These are phyloP conservation scores for Pterois miles DNA, from an alignment of 2,797 vertebrate species.

Conservation along the genomic window DNA sequence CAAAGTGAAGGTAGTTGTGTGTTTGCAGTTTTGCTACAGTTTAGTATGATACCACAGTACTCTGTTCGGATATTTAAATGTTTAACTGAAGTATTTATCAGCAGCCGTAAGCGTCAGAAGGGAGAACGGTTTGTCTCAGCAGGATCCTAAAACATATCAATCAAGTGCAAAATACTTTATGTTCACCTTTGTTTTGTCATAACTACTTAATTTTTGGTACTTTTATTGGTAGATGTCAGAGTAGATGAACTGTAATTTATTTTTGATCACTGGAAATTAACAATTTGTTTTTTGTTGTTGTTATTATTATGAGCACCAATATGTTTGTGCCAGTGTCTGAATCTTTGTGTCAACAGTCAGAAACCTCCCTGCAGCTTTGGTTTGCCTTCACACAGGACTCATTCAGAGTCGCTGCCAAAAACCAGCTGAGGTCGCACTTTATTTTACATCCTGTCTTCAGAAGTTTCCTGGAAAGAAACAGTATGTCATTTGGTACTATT, in stretches of 20 bases:
- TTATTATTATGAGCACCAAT: neutral
- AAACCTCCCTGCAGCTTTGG: neutral
- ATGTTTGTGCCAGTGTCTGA: neutral
- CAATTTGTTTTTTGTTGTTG: conserved; percentile 17
- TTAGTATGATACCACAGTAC: neutral
- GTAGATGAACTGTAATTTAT: conserved; percentile 68
- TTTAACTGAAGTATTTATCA: neutral
- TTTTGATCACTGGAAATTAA: conserved; percentile 47
- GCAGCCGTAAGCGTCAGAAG: neutral
- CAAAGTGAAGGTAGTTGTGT: neutral
- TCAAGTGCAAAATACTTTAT: conserved; percentile 32
- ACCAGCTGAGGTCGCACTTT: conserved; percentile 19
- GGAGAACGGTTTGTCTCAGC: neutral
- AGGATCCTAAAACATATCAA: conserved; percentile 36
- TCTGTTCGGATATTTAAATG: neutral
- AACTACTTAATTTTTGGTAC: conserved; percentile 37
- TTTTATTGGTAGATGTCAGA: conserved; percentile 14
- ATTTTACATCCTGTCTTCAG: neutral
- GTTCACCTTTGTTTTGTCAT: neutral
- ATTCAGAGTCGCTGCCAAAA: neutral
- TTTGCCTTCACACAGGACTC: neutral
- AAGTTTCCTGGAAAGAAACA: neutral
- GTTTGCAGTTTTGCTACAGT: neutral
- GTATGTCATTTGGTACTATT: neutral
- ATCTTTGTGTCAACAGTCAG: neutral